Conservation (phyloP, 2,797 vertebrate species). For the Chaetodon trifasciatus region DNA sequence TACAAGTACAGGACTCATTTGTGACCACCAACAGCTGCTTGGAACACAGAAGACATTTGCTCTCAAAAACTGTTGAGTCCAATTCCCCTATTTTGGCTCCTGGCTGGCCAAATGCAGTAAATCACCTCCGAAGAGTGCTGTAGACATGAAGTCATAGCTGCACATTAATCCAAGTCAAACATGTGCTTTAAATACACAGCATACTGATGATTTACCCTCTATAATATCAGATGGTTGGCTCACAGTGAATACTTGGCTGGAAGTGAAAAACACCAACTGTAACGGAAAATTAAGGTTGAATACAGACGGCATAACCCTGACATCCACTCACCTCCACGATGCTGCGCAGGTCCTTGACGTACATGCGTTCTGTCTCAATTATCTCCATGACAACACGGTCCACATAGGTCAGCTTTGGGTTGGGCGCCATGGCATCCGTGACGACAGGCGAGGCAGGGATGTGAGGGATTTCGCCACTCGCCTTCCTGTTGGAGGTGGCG, state of each 20-base stretch:
- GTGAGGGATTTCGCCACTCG: conserved; percentile 54
- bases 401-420: conserved; percentile 92
- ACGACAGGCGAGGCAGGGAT: conserved; percentile 81
- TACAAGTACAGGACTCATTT: conserved; percentile 44
- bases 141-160: conserved; percentile 72
- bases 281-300: conserved; percentile 23
- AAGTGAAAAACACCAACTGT: conserved; percentile 8
- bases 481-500: conserved; percentile 59
- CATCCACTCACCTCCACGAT: conserved; percentile 92
- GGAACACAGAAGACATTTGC: conserved; percentile 49
- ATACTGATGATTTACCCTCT: conserved; percentile 40
- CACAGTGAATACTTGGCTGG: conserved; percentile 43
- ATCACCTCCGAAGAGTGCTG: conserved; percentile 37
- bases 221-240: conserved; percentile 44
- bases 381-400: conserved; percentile 97
- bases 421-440: conserved; percentile 76
- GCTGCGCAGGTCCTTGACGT: conserved; percentile 93
- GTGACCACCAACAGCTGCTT: conserved; percentile 58
- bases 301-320: conserved; percentile 7
- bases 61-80: conserved; percentile 33
- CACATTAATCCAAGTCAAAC: conserved; percentile 62
- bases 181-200: conserved; percentile 46
- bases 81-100: conserved; percentile 35
- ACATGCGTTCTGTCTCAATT: conserved; percentile 96
- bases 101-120: conserved; percentile 49